Conservation (phyloP, 1,140 invertebrate genomes). For the Vanessa atalanta region DNA sequence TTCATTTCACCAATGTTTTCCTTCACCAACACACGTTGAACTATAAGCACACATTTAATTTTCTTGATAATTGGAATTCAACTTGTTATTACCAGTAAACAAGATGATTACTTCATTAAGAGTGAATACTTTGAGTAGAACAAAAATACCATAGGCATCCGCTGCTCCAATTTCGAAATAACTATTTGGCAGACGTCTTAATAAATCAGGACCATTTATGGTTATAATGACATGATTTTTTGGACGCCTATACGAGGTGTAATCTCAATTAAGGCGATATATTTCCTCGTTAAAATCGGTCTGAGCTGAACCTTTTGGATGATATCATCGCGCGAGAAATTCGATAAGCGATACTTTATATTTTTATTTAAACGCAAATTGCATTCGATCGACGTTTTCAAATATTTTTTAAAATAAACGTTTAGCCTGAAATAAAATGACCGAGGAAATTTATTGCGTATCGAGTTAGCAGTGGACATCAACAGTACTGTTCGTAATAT, state of each 20-base stretch:
- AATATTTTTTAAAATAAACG: background rate
- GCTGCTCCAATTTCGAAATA: conserved; percentile 59
- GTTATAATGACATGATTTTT: conserved; percentile 72
- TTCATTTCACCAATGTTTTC: too few relatives aligned
- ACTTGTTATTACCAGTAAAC: background rate
- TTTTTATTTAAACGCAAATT: conserved; percentile 17
- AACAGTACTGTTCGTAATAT: background rate
- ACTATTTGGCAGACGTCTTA: conserved; percentile 66
- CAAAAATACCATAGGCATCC: conserved; percentile 16
- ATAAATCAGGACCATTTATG: conserved; percentile 74
- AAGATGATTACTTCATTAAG: conserved; percentile 11
- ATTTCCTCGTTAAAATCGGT: conserved; percentile 76
- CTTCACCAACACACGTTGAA: too few relatives aligned
- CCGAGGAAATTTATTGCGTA: background rate
- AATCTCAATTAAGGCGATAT: conserved; percentile 78
- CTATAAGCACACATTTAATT: background rate
- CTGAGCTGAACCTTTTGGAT: conserved; percentile 58
- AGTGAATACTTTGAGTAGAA: conserved; percentile 5
- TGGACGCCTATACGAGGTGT: conserved; percentile 62
- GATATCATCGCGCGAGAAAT: conserved; percentile 51
- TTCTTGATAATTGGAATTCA: background rate
- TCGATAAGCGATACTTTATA: conserved; percentile 26
- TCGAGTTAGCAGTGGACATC: background rate
- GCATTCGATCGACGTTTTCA: background rate
- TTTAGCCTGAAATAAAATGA: background rate